A percentile compares a stretch with the other conserved stretches of the same genome.
Evolutionary conservation across 1,140 invertebrate species (phyloP).

Genomic region (Calycopis cecrops): DNA sequence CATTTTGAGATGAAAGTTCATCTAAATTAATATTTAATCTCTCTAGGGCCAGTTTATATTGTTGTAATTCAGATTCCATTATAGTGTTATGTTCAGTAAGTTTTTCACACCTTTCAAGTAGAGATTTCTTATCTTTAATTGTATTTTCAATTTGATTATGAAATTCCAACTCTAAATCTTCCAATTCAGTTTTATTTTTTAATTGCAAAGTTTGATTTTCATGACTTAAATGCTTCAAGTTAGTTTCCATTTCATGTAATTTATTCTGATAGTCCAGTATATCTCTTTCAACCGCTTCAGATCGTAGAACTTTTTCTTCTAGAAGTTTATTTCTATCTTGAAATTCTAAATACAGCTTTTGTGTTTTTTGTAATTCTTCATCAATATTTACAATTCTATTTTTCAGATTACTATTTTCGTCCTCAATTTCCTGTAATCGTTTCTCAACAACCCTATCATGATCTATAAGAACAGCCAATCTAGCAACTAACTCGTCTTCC

Average conservation of each 20-base stretch:
- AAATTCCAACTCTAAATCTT: slow-evolving; percentile 77
- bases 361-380: slow-evolving; percentile 59
- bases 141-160: slow-evolving; percentile 77
- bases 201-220: slow-evolving; percentile 73
- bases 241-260: slow-evolving; percentile 63
- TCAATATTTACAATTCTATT: slow-evolving; percentile 66
- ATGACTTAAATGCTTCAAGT: slow-evolving; percentile 71
- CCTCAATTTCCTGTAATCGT: slow-evolving; percentile 71
- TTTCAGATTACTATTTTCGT: slow-evolving; percentile 76
- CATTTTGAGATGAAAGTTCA: slow-evolving; percentile 50
- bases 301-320: slow-evolving; percentile 45
- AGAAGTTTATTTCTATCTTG: slow-evolving; percentile 45
- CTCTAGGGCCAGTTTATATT: slow-evolving; percentile 48
- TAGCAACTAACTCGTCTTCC: slow-evolving; percentile 74
- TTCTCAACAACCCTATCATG: slow-evolving; percentile 76
- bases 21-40: slow-evolving; percentile 43
- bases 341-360: slow-evolving; percentile 49
- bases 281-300: slow-evolving; percentile 45
- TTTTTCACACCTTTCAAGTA: slow-evolving; percentile 74
- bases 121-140: slow-evolving; percentile 73
- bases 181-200: slow-evolving; percentile 74
- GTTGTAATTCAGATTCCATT: slow-evolving; percentile 52
- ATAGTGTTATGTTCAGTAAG: slow-evolving; percentile 72
- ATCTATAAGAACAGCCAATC: slow-evolving; percentile 72
- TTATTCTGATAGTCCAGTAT: slow-evolving; percentile 42